A percentile compares a stretch with the other conserved stretches of the same genome.
These are phyloP conservation scores for Galleria mellonella DNA, from an alignment of 1,140 invertebrate genomes.

Conservation along the genomic window DNA sequence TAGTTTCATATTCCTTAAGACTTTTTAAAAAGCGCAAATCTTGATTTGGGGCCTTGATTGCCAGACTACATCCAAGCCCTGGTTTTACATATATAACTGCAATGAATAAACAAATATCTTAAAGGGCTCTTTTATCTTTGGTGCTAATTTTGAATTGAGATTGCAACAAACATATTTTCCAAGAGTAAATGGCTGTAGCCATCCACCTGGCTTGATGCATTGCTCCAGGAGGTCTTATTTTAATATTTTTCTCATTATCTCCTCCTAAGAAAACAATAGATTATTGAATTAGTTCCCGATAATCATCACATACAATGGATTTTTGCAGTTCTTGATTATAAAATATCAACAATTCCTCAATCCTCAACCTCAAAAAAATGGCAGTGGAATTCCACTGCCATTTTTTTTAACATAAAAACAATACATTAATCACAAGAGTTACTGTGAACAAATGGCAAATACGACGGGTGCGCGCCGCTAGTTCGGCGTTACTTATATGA, in stretches of 20 bases:
- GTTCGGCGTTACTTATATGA: too few species aligned
- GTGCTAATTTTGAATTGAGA: slow-evolving; percentile 19
- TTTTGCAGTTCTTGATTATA: slow-evolving; percentile 17
- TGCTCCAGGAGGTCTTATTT: slow-evolving; percentile 44
- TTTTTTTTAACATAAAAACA: too few species aligned
- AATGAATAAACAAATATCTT: slow-evolving; percentile 9
- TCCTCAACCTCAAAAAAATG: too few species aligned
- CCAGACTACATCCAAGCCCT: slow-evolving; percentile 5
- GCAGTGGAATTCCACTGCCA: too few species aligned
- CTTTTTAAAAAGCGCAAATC: slow-evolving; percentile 7
- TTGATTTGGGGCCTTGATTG: slow-evolving; percentile 11
- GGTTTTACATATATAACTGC: too few species aligned
- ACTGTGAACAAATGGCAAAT: too few species aligned
- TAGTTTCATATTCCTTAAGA: slow-evolving; percentile 14
- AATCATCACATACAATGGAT: slow-evolving; percentile 36
- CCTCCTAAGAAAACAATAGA: slow-evolving; percentile 53
- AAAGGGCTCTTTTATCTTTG: slow-evolving; percentile 6
- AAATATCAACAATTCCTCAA: slow-evolving; percentile 11
- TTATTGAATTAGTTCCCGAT: slow-evolving; percentile 53
- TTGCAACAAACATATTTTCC: slow-evolving; percentile 38
- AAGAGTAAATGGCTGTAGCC: slow-evolving; percentile 50
- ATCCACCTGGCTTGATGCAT: slow-evolving; percentile 53
- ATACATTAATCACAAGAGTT: too few species aligned
- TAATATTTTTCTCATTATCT: slow-evolving; percentile 31
- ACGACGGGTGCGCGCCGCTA: too few species aligned